Percentiles rank a stretch among this genome's conserved stretches.
These are phyloP conservation scores for Carapus acus DNA, from an alignment of 2,797 vertebrate genomes.

Conservation along the genomic window DNA sequence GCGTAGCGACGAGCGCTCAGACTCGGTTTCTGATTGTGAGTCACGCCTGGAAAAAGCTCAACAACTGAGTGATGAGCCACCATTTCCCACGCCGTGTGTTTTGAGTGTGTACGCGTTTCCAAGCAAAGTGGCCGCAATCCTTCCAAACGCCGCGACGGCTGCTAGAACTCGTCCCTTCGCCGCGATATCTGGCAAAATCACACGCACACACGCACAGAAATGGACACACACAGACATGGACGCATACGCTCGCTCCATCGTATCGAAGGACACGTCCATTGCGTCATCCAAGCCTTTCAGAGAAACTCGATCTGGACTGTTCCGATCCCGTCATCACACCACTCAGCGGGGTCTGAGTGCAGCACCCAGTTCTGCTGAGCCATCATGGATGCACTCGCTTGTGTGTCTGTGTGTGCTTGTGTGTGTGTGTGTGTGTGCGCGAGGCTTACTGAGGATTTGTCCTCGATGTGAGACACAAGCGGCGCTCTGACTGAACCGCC, in stretches of 20 bases:
- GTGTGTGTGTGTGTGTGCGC: too few species aligned
- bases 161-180: not conserved
- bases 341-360: not conserved
- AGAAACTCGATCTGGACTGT: not conserved
- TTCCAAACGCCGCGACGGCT: not conserved
- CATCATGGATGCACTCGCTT: too few species aligned
- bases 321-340: not conserved
- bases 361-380: not conserved
- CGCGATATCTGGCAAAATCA: too few species aligned
- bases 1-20: too few species aligned
- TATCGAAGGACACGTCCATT: not conserved
- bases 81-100: not conserved
- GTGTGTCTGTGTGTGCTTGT: too few species aligned
- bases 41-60: too few species aligned
- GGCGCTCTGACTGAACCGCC: too few species aligned
- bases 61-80: not conserved
- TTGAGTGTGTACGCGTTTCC: not conserved
- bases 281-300: conserved; percentile 39
- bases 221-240: not conserved
- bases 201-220: not conserved
- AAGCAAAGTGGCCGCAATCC: too few species aligned
- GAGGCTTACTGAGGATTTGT: too few species aligned
- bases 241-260: not conserved
- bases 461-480: too few species aligned
- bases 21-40: too few species aligned